Evolutionary conservation across 92 coral and sea anemone species (phyloP).

Genomic region (Zoanthus sociatus): DNA sequence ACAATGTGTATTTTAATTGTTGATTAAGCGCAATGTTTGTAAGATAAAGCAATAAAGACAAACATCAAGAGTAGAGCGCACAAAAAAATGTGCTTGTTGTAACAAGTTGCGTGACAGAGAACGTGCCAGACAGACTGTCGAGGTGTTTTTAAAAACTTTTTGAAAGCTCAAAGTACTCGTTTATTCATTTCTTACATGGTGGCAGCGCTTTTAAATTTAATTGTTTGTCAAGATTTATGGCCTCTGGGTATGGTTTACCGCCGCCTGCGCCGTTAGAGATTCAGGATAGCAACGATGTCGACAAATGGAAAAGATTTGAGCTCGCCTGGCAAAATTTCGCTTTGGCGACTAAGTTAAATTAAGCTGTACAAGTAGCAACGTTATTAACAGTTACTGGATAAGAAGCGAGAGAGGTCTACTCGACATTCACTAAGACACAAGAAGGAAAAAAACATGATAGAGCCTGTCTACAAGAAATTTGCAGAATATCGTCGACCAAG

Average conservation of each 20-base stretch:
- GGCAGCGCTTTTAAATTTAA: conserved; percentile 40
- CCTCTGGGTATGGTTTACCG: conserved; percentile 51
- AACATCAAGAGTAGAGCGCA: too few species aligned
- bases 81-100: too few species aligned
- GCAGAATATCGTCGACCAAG: conserved; percentile 67
- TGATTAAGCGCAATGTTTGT: too few species aligned
- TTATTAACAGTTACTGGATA: conserved; percentile 55
- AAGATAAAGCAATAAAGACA: too few species aligned
- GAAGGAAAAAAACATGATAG: conserved; percentile 11
- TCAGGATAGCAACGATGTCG: conserved; percentile 51
- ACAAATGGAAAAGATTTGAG: conserved; percentile 55
- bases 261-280: conserved; percentile 58
- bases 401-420: conserved; percentile 65
- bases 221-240: conserved; percentile 25
- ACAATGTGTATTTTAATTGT: too few species aligned
- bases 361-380: conserved; percentile 53
- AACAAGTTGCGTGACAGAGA: neutral
- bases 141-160: too few species aligned
- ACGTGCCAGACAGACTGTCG: too few species aligned
- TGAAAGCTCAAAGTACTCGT: too few species aligned
- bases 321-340: conserved; percentile 53
- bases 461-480: conserved; percentile 27
- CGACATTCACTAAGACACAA: conserved; percentile 29
- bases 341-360: conserved; percentile 52
- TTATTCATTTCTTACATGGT: conserved; percentile 45